Base-by-base conservation (phyloP, 2,888 invertebrate species). In the Mythimna pallens region DNA sequence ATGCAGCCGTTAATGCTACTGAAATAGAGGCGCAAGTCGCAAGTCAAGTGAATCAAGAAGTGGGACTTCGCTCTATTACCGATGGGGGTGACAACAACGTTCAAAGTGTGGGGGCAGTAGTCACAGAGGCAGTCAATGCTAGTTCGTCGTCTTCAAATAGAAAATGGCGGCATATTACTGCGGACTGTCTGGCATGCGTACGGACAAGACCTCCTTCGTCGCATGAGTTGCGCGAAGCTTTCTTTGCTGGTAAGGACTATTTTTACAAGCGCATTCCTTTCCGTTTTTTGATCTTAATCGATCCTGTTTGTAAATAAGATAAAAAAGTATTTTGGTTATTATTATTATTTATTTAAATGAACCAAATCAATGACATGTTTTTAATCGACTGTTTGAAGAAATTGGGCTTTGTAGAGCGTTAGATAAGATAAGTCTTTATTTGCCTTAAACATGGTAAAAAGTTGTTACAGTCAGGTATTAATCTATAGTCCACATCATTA, bases 151-250 rank as follows among this genome's bases (percentile, higher is more conserved):
- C 78, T 0, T 20, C 62, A 6, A 68, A 30, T 9, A 85, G 47
- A 2, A 86, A 87, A 63, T 95, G 96, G 94, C 87, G 91, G 20
- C 96, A 96, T 76, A 88, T 89, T 22, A 80, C 92, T 2, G 88
- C 88, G 7, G 93, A 93, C 55, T 96, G 96, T 59, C 77, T 96
- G 70, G 94, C 93, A 10, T 96, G 96, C 73, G 94, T 93, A 5
- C 91, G 94, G 9, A 93, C 94, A 0, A 84, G 95, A 3, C 96
- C 96, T 67, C 94, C 93, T 0, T 94, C 95, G 3, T 92, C 94
- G 12, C 94, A 96, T 65, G 95, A 96, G 81, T 85, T 96, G 65
- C 91, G 96, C 3, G 96, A 96, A 81, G 96, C 96, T 0, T 96
- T 96, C 86, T 96, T 96, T 84, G 93, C 95, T 74, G 95, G 96